These are phyloP conservation scores for Propsilocerus akamusi DNA, from an alignment of 1,140 invertebrate genomes.

Conservation along the genomic window DNA sequence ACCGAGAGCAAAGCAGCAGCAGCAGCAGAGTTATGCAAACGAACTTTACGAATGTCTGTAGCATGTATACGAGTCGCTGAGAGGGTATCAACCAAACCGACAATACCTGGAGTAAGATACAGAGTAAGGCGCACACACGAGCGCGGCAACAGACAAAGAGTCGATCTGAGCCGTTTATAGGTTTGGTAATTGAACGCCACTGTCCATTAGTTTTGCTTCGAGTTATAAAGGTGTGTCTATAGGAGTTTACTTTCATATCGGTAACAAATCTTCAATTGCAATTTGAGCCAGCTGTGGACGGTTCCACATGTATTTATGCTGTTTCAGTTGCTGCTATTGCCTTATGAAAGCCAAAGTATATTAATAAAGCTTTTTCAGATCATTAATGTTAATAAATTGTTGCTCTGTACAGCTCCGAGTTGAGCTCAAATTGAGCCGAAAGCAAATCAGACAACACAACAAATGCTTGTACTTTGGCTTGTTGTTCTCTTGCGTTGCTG, in stretches of 20 bases:
- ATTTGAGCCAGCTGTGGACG: background rate
- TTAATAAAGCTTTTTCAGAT: slow-evolving; percentile 1
- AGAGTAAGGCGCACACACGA: too few relatives aligned
- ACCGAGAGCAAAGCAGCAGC: too few relatives aligned
- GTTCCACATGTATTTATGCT: background rate
- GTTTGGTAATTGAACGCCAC: background rate
- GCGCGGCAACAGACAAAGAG: too few relatives aligned
- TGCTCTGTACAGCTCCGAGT: background rate
- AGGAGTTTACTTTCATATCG: slow-evolving; percentile 4
- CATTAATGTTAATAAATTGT: slow-evolving; percentile 2
- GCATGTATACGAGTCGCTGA: too few relatives aligned
- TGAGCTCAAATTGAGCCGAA: too few relatives aligned
- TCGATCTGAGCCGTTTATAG: background rate
- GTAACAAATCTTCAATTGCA: slow-evolving; percentile 4
- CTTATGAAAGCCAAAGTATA: background rate
- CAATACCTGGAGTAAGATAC: too few relatives aligned
- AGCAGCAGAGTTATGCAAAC: too few relatives aligned
- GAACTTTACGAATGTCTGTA: too few relatives aligned
- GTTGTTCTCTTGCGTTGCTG: too few relatives aligned
- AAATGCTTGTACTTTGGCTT: too few relatives aligned
- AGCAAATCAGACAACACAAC: background rate
- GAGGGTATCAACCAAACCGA: too few relatives aligned
- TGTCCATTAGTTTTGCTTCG: background rate
- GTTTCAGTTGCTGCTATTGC: background rate
- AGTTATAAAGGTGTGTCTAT: slow-evolving; percentile 2